A percentile compares a stretch with the other conserved stretches of the same genome.
Evolutionary conservation across 2,113 vertebrate species (phyloP).

Genomic region (Tachuris rubrigastra): DNA sequence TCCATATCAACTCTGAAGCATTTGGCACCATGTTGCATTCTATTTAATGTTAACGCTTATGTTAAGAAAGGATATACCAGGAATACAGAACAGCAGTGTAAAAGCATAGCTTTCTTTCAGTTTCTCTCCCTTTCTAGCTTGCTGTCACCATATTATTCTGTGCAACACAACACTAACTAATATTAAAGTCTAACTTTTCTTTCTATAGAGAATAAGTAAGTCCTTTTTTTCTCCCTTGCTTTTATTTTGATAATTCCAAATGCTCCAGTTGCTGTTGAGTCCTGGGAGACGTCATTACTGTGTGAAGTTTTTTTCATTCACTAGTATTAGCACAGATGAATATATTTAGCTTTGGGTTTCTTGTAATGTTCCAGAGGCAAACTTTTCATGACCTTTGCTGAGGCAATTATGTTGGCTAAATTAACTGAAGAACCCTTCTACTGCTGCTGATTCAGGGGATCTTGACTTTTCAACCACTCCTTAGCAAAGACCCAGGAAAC

Average conservation of each 20-base stretch:
- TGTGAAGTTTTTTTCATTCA: not conserved
- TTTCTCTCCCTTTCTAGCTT: not conserved
- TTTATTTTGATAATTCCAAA: not conserved
- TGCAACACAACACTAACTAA: not conserved
- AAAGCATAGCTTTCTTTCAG: not conserved
- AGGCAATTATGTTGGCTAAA: constrained; percentile 1
- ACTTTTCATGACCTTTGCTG: not conserved
- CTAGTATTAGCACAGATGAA: not conserved
- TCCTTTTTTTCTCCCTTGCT: not conserved
- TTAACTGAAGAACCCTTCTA: not conserved
- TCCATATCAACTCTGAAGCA: constrained; percentile 31
- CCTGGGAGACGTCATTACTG: not conserved
- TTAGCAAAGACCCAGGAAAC: not conserved
- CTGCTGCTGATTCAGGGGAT: not conserved
- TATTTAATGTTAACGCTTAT: constrained; percentile 49
- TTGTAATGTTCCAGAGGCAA: not conserved
- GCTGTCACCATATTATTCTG: not conserved
- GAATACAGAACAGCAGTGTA: constrained; percentile 16
- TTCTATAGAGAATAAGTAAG: not conserved
- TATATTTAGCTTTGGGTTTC: not conserved
- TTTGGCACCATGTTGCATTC: constrained; percentile 25
- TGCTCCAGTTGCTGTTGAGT: not conserved
- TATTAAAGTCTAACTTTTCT: not conserved
- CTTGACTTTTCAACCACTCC: not conserved
- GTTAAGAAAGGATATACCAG: constrained; percentile 22